phyloP scores from a whole-genome alignment of 2,888 invertebrate genomes.

The Caenorhabditis sp. region DNA sequence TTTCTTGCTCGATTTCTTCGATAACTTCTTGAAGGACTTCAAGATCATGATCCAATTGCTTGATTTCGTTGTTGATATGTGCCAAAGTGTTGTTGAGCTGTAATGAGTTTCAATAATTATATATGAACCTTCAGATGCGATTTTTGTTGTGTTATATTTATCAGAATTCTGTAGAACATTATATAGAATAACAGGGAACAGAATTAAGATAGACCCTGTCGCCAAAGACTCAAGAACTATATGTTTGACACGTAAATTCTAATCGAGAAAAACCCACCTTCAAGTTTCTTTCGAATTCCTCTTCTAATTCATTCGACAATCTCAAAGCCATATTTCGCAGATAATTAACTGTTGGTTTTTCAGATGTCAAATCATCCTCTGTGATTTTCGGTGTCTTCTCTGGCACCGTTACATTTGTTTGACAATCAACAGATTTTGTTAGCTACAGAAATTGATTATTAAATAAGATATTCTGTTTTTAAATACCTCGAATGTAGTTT shows the following conservation, averaged over 20 bases:
- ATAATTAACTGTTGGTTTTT: constrained; percentile 23
- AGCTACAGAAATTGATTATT: background rate
- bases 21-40: constrained; percentile 6
- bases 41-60: background rate
- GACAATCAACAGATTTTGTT: constrained; percentile 2
- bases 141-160: no score
- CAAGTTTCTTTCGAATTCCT: constrained; percentile 8
- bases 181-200: no score
- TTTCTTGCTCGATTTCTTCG: constrained; percentile 5
- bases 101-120: background rate
- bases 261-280: no score
- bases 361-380: constrained; percentile 11
- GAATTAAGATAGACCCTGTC: no score
- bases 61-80: constrained; percentile 2
- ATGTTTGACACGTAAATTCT: no score
- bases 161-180: no score
- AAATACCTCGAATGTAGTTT: background rate
- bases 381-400: constrained; percentile 11
- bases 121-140: background rate
- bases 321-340: constrained; percentile 15
- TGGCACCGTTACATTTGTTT: constrained; percentile 20
- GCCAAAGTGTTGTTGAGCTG: background rate
- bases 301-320: constrained; percentile 13
- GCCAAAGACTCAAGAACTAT: no score
- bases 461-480: constrained; percentile 1